Evolutionary conservation across 2,888 invertebrate genomes (phyloP).

Genomic region (Drymonia ruficornis): DNA sequence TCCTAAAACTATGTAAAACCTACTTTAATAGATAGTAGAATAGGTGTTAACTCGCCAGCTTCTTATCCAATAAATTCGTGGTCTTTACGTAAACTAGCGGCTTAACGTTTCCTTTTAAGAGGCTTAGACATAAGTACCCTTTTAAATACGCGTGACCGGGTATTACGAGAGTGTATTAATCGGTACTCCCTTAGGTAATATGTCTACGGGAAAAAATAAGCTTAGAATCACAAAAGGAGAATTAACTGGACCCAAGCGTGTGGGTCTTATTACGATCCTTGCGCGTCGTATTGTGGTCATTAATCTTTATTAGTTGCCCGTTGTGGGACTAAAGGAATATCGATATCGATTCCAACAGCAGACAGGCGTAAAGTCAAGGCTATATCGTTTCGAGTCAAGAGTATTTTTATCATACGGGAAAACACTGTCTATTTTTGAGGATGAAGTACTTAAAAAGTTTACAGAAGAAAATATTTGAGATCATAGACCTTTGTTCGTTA

Average conservation of each 20-base stretch:
- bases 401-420: conserved; percentile 14
- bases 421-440: conserved; percentile 10
- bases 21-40: no score
- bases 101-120: conserved; percentile 7
- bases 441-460: conserved; percentile 5
- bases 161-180: conserved; percentile 28
- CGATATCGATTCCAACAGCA: conserved; percentile 19
- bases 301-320: conserved; percentile 58
- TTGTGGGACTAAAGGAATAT: conserved; percentile 22
- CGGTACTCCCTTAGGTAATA: conserved; percentile 16
- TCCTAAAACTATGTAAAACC: no score
- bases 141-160: conserved; percentile 19
- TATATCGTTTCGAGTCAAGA: conserved; percentile 7
- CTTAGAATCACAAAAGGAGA: conserved; percentile 40
- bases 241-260: conserved; percentile 50
- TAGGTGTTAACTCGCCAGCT: not conserved
- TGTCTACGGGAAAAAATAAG: conserved; percentile 25
- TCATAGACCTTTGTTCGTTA: no score
- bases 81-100: not conserved
- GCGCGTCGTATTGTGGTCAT: conserved; percentile 46
- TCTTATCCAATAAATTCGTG: not conserved
- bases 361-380: conserved; percentile 18
- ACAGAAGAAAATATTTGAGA: not conserved
- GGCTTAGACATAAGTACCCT: conserved; percentile 6
- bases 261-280: conserved; percentile 49